Conservation (phyloP, 2,797 vertebrate genomes). For the Fratercula arctica region DNA sequence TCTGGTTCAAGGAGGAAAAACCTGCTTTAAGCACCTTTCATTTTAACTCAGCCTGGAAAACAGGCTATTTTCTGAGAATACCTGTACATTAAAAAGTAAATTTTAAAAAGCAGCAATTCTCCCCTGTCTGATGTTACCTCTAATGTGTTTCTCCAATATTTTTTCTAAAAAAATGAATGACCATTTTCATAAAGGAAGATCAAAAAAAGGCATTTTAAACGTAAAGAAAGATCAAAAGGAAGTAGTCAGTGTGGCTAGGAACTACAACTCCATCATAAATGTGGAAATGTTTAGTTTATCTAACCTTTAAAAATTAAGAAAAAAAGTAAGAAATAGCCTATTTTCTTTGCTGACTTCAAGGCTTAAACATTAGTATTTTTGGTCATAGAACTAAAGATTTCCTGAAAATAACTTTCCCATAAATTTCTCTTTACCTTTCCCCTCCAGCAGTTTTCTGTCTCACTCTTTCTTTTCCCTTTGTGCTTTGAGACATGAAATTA, state of each 20-base stretch:
- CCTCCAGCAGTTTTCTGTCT: not conserved
- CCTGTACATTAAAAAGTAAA: not conserved
- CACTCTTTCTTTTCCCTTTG: not conserved
- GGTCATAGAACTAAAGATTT: not conserved
- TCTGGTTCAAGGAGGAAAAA: not conserved
- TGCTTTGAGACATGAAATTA: not conserved
- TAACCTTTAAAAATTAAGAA: not conserved
- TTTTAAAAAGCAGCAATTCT: too few relatives aligned
- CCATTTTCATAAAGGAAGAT: not conserved
- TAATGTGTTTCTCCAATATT: not conserved
- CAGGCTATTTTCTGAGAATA: not conserved
- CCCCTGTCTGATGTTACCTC: not conserved
- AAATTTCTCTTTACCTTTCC: not conserved
- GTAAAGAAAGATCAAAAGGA: not conserved
- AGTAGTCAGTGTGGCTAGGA: not conserved
- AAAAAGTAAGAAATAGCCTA: not conserved
- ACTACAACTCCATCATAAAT: not conserved
- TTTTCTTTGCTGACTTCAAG: not conserved
- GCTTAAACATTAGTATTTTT: not conserved
- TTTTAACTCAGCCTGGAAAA: not conserved
- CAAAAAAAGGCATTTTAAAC: not conserved
- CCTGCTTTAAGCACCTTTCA: not conserved
- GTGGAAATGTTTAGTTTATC: not conserved
- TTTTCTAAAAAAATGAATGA: not conserved
- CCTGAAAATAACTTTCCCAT: not conserved